Base-by-base conservation (phyloP, 2,797 vertebrate genomes). In the Cryptoprocta ferox region DNA sequence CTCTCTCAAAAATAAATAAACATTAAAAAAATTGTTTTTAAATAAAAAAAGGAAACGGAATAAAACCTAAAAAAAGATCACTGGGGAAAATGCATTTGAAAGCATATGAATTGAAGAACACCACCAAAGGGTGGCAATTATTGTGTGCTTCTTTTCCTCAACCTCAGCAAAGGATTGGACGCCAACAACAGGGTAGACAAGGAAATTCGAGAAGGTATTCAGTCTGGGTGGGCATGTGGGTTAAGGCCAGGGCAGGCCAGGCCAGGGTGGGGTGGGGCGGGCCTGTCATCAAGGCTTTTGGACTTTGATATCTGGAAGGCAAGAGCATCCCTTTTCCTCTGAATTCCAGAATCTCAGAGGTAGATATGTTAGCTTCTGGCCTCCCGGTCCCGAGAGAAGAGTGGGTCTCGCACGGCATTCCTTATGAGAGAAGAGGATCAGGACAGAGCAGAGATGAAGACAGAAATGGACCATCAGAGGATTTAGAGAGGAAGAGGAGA, bases 251-350 rank as follows among this genome's bases (percentile, higher is more conserved):
- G 42, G 7, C 68, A 83, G 9, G 21, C 18, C 56, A 66, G 35
- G 7, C 4, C 28, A 0, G 10, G 45, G 2, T 4, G 7, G 4
- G 21, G 3, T 16, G 19, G 71, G 65, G 16, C 13, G 19, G 32
- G 15, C 18, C 11, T 82, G n/a, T 63, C 42, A 11, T 37, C 21
- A 32, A 79, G 70, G 21, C 28, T 66, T 68, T 63, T 14, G 16
- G 32, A 39, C 21, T 87, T 87, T 37, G 18, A n/a, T 12, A 37
- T 35, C 26, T 14, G 19, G 48, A 87, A 79, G 45, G 2, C 56
- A 75, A 68, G 53, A 75, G 3, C 12, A 15, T 16, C 12, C 11
- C 37, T 71, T 79, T 82, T 21, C 26, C 39, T 63, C n/a, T 53
- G n/a, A 71, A 80, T 50, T 84, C 7, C 50, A 45, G 32, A 32